A percentile compares a stretch with the other conserved stretches of the same genome.
phyloP scores from a whole-genome alignment of 2,888 invertebrate species.

The Chymomyza caudatula region DNA sequence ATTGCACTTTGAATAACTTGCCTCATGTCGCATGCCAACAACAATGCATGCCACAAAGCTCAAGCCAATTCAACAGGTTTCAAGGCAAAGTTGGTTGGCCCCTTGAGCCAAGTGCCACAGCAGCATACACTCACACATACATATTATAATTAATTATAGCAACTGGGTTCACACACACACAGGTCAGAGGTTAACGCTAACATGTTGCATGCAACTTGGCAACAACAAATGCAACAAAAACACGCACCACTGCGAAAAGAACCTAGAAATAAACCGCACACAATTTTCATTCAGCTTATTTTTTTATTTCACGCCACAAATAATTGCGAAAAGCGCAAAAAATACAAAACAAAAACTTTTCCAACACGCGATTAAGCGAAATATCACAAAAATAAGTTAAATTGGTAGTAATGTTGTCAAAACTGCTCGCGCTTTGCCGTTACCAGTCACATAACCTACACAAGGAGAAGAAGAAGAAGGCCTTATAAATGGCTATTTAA shows the following conservation, averaged over 20 bases:
- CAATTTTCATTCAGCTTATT: conserved; percentile 44
- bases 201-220: conserved; percentile 55
- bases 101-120: conserved; percentile 26
- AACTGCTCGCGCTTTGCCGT: conserved; percentile 37
- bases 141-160: neutral
- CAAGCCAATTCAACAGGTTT: conserved; percentile 55
- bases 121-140: neutral
- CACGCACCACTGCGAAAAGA: conserved; percentile 18
- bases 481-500: conserved; percentile 57
- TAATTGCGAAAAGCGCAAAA: conserved; percentile 47
- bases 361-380: conserved; percentile 41
- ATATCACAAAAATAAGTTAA: conserved; percentile 10
- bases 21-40: neutral
- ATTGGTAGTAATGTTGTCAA: conserved; percentile 43
- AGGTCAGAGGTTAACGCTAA: conserved; percentile 29
- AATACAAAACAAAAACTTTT: conserved; percentile 15
- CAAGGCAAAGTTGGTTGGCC: conserved; percentile 10
- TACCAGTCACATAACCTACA: conserved; percentile 20
- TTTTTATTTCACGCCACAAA: conserved; percentile 44
- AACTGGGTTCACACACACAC: conserved; percentile 44
- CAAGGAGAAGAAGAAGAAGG: neutral
- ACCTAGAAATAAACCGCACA: neutral
- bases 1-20: conserved; percentile 36
- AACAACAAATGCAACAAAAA: conserved; percentile 1
- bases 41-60: neutral